Evolutionary conservation across 2,888 invertebrate species (phyloP), one percentile per base, ranked within the genome.

Genomic region (Galeruca laticollis): DNA sequence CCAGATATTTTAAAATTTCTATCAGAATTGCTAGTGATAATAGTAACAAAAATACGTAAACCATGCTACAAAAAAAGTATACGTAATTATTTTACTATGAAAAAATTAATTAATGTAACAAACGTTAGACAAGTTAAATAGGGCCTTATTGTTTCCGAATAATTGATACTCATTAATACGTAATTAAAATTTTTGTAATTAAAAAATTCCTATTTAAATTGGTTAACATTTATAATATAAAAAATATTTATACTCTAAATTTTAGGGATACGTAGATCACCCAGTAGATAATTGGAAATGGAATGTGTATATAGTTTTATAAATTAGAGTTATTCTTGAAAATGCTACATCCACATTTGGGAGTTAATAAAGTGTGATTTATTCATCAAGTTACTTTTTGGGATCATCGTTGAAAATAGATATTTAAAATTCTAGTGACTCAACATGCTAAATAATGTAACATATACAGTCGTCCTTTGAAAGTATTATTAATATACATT

Each of bases 1-100:
- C 76, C 75, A 67, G 75, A 73, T 66, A 47, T 57, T 66, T 65
- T 72, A 61, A 73, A 72, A 69, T 63, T 47, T 54, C 37, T 54
- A 70, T 70, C 69, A 71, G 72, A 78, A 78, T 79, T 82, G 80
- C 79, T 81, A 81, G 83, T 82, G 82, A 82, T 82, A 81, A 78
- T 76, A 78, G 77, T 78, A 82, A 84, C 81, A 79, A 82, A 84
- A 81, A 84, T 85, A 85, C 85, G 85, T 85, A 84, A 79, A 80
- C 76, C 61, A 80, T 82, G 83, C 82, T 83, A 84, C 84, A 84
- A 84, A 80, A 82, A 75, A 82, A 82, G 84, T 84, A 84, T 84
- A 84, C 84, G 84, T 83, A 82, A 79, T 79, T 81, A 81, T 80
- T 80, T 80, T 81, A 78, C 71, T 80, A 81, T 81, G 79, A 78